These are phyloP conservation scores for Dolichomitus sp. DNA, from an alignment of 2,888 invertebrate species.

Conservation along the genomic window DNA sequence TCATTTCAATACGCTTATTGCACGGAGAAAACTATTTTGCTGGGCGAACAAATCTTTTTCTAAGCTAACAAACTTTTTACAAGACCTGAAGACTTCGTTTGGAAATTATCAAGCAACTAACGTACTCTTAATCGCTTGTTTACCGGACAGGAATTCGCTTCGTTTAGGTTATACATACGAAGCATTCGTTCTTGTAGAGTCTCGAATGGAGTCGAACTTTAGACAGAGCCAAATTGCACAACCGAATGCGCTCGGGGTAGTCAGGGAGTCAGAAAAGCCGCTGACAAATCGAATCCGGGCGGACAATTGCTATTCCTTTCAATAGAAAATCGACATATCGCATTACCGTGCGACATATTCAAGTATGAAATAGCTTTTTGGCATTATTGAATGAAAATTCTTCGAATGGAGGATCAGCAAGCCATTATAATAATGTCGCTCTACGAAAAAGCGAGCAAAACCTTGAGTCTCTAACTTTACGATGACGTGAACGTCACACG, in stretches of 20 bases:
- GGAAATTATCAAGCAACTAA: no score
- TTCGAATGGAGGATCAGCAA: not conserved
- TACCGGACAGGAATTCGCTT: no score
- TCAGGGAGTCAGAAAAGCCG: not conserved
- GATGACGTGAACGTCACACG: constrained; percentile 21
- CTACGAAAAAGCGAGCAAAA: constrained; percentile 8
- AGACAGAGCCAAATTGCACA: not conserved
- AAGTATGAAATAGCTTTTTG: not conserved
- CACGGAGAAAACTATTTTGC: no score
- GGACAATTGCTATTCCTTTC: not conserved
- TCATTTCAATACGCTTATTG: not conserved
- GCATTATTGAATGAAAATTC: not conserved
- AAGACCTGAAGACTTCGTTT: no score
- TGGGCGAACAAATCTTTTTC: no score
- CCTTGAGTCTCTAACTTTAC: constrained; percentile 37
- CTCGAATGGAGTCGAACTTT: not conserved
- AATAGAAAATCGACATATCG: not conserved
- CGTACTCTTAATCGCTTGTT: no score
- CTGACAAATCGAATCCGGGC: not conserved
- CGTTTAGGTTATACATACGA: not conserved
- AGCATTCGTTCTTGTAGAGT: not conserved
- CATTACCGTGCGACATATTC: not conserved
- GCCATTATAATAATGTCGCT: not conserved
- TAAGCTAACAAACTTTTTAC: no score
- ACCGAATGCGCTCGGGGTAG: not conserved